phyloP scores from a whole-genome alignment of 92 coral and sea anemone species.

The Desmophyllum pertusum region DNA sequence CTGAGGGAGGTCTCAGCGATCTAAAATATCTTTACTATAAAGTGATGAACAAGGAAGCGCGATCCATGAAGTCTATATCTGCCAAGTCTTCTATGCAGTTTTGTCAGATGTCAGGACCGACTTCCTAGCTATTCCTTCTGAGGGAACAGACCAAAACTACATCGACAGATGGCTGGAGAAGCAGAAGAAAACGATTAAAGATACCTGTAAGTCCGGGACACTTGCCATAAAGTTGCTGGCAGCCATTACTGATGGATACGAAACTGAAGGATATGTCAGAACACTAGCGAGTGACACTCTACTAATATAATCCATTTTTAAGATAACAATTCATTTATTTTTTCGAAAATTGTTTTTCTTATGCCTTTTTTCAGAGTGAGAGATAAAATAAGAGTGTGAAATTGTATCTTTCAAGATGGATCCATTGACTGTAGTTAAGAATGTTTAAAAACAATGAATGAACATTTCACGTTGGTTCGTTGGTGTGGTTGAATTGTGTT shows the following conservation, averaged over 20 bases:
- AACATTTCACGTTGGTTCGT: too few species aligned
- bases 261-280: too few species aligned
- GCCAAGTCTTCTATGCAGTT: conserved; percentile 42
- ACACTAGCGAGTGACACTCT: too few species aligned
- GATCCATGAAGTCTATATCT: conserved; percentile 28
- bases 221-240: conserved; percentile 14
- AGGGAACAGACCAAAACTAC: conserved; percentile 67
- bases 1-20: conserved; percentile 3
- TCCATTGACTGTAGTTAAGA: too few species aligned
- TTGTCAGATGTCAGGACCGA: conserved; percentile 57
- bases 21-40: conserved; percentile 37
- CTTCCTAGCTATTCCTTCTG: conserved; percentile 53
- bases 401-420: too few species aligned
- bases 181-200: conserved; percentile 37
- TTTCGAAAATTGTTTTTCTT: too few species aligned
- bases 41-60: conserved; percentile 54
- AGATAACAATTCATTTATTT: too few species aligned
- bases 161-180: conserved; percentile 72
- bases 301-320: too few species aligned
- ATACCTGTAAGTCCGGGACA: background rate
- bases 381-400: too few species aligned
- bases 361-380: too few species aligned
- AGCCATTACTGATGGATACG: background rate
- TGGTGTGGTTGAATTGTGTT: too few species aligned
- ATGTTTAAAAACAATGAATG: too few species aligned